Conservation (phyloP, 2,797 vertebrate species). For the Poliocrania exsul region DNA sequence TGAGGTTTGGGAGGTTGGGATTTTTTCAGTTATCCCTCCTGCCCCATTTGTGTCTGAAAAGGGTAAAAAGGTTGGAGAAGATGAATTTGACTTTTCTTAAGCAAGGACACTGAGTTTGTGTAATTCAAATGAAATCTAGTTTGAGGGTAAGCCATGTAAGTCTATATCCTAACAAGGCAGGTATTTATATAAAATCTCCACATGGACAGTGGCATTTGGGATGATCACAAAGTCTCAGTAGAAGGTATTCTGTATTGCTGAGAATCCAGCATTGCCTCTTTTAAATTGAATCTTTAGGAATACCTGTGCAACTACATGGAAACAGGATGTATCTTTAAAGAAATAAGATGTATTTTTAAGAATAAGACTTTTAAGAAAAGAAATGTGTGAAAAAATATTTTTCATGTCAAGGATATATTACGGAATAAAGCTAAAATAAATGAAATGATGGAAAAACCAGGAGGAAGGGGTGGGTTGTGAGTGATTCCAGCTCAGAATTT, state of each 20-base stretch:
- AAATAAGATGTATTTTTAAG: neutral
- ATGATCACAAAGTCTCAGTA: neutral
- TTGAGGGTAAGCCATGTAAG: neutral
- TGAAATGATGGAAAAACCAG: neutral
- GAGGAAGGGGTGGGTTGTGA: neutral
- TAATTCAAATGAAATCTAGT: neutral
- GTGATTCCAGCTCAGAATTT: neutral
- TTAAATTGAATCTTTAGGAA: neutral
- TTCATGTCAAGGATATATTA: neutral
- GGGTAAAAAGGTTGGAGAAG: neutral
- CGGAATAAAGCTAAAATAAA: neutral
- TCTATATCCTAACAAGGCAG: neutral
- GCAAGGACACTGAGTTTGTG: neutral
- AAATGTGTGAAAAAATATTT: neutral
- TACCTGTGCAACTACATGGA: neutral
- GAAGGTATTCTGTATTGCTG: neutral
- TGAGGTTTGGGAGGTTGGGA: neutral
- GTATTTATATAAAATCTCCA: neutral
- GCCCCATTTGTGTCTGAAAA: neutral
- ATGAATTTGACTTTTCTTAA: neutral
- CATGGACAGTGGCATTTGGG: neutral
- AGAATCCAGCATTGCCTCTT: neutral
- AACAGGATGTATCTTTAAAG: neutral
- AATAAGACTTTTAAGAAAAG: neutral
- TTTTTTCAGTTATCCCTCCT: neutral